Evolutionary conservation across 2,888 invertebrate genomes (phyloP).

Genomic region (Cacoxenus indagator): DNA sequence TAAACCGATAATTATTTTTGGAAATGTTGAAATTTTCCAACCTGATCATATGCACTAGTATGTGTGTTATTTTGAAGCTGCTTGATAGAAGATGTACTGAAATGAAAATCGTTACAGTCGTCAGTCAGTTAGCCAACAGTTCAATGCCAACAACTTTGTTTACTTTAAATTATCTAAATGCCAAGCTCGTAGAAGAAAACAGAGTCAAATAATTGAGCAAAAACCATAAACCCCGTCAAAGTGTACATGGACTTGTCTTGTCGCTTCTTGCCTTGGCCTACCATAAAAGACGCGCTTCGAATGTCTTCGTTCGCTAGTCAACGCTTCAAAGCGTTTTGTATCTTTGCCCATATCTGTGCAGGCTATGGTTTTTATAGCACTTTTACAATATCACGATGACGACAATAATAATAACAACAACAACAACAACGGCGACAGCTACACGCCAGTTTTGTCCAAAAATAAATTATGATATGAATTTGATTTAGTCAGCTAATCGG

Average conservation of each 20-base stretch:
- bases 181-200: background rate
- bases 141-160: slow-evolving; percentile 11
- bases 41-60: no score
- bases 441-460: slow-evolving; percentile 5
- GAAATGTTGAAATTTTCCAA: no score
- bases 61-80: no score
- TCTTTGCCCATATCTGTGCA: slow-evolving; percentile 2
- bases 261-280: background rate
- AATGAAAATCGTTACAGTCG: no score
- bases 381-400: background rate
- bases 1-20: no score
- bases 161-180: slow-evolving; percentile 5
- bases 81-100: no score
- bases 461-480: background rate
- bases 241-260: background rate
- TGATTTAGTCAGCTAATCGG: background rate
- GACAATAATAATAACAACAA: no score
- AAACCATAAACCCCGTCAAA: background rate
- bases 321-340: background rate
- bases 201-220: background rate
- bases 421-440: background rate
- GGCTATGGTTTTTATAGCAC: slow-evolving; percentile 1
- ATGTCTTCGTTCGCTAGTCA: background rate
- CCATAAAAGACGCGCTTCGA: background rate
- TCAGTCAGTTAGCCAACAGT: background rate